phyloP scores from a whole-genome alignment of 2,797 vertebrate species.

The Liparis tanakae region DNA sequence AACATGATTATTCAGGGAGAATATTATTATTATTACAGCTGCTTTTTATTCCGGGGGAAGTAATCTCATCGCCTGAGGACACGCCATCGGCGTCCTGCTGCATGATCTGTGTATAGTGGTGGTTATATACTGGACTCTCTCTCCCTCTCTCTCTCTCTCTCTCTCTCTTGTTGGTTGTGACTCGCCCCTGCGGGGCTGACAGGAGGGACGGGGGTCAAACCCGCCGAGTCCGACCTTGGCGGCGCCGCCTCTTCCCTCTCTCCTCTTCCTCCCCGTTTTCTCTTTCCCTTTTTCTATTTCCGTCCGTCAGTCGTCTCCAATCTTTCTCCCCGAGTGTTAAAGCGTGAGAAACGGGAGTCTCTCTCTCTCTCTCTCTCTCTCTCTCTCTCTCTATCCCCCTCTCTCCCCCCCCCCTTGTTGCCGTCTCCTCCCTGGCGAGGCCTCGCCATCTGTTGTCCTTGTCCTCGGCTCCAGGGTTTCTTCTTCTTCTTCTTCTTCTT shows the following conservation, averaged over 20 bases:
- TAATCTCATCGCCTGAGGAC: too few species aligned
- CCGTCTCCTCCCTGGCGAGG: slow-evolving; percentile 49
- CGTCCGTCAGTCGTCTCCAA: slow-evolving; percentile 29
- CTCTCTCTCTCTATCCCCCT: slow-evolving; percentile 38
- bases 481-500: too few species aligned
- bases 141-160: too few species aligned
- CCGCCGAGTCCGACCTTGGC: slow-evolving; percentile 64
- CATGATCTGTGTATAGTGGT: background rate
- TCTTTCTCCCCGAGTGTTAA: slow-evolving; percentile 39
- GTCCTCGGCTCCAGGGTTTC: slow-evolving; percentile 61
- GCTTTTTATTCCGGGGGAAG: too few species aligned
- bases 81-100: background rate
- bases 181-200: slow-evolving; percentile 31
- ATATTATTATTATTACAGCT: too few species aligned
- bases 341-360: slow-evolving; percentile 55
- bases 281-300: slow-evolving; percentile 9
- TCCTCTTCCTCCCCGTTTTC: slow-evolving; percentile 6
- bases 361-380: slow-evolving; percentile 42
- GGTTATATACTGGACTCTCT: background rate
- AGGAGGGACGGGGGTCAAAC: slow-evolving; percentile 59
- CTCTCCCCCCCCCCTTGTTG: slow-evolving; percentile 16
- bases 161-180: slow-evolving; percentile 6
- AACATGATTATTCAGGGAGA: too few species aligned
- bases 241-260: slow-evolving; percentile 17
- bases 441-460: slow-evolving; percentile 75